Percentiles rank a stretch among this genome's conserved stretches.
Evolutionary conservation across 2,113 vertebrate genomes (phyloP).

Genomic region (Halcyon senegalensis): DNA sequence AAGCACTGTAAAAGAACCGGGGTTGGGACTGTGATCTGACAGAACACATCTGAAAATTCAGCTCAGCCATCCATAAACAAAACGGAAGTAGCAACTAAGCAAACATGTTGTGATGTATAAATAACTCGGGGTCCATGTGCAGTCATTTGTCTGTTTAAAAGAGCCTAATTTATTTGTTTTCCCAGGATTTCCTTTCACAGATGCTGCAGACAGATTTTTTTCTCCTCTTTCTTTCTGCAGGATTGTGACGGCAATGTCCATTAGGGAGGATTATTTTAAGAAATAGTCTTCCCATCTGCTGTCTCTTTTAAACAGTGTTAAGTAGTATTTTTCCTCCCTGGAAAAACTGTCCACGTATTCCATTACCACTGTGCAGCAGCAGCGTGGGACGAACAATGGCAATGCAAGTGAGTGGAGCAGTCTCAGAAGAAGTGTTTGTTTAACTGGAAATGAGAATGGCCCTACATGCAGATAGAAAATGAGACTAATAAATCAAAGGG

Average conservation of each 20-base stretch:
- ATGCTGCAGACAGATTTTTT: neutral
- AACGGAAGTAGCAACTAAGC: neutral
- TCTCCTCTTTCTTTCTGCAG: neutral
- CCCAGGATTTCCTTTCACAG: constrained; percentile 10
- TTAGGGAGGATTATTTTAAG: constrained; percentile 43
- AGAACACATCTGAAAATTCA: constrained; percentile 2
- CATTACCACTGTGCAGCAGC: neutral
- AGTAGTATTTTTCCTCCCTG: neutral
- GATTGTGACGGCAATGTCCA: neutral
- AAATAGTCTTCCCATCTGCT: constrained; percentile 5
- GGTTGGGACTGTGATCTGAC: neutral
- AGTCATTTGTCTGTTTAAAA: neutral
- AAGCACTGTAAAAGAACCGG: neutral
- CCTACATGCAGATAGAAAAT: neutral
- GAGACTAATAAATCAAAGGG: neutral
- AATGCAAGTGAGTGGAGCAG: neutral
- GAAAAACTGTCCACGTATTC: neutral
- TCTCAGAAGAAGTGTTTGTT: neutral
- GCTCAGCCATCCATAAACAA: neutral
- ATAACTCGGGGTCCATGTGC: neutral
- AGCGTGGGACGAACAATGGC: neutral
- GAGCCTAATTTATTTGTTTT: constrained; percentile 27
- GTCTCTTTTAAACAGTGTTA: constrained; percentile 13
- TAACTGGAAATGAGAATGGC: neutral
- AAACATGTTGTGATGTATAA: neutral